Evolutionary conservation across 2,888 invertebrate species (phyloP), one percentile per base, ranked within the genome.

Genomic region (Ichneumoninae sp.): DNA sequence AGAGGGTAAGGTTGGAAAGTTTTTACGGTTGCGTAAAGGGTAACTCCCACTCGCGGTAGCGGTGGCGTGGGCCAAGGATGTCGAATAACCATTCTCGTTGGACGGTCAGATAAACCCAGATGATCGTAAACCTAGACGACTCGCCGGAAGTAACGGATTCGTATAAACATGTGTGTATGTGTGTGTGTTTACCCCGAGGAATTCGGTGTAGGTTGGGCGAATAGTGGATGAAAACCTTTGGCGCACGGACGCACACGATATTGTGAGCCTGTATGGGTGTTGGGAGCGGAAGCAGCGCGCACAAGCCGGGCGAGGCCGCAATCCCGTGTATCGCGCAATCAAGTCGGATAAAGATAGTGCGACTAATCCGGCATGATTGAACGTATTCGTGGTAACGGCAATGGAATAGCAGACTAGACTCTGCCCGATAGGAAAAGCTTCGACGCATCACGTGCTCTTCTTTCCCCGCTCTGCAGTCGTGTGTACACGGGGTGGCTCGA

Each of bases 351-450:
- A 76, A 79, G 82, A 81, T 83, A 68, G 47, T 66, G 78, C 81
- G 86, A 73, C 82, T 84, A 83, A 84, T 84, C 85, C 87, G 76
- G 63, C 63, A 85, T 86, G 86, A 86, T 86, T 83, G 85, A 86
- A 84, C 76, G 83, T 76, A 81, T 83, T 80, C 78, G 84, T 70
- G 50, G 81, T 47, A 75, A 82, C 76, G 26, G 44, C 57, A 13
- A 8, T 10, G 5, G 33, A 75, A 47, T 16, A 26, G 47, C 44
- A 13, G 26, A 44, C 40, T 19, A 36, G 44, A 47, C 60, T 19
- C 16, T 77, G 22, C 16, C 8, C 68, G 76, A 80, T 71, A 54
- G 47, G 66, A 26, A n/a, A 44, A 50, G 66, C 33, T 26, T n/a
- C n/a, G 22, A 50, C 50, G 36, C 47, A 22, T 52, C 52, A 26